Evolutionary conservation across 2,888 invertebrate species (phyloP), one percentile per base, ranked within the genome.

Genomic region (Eristalis arbustorum): DNA sequence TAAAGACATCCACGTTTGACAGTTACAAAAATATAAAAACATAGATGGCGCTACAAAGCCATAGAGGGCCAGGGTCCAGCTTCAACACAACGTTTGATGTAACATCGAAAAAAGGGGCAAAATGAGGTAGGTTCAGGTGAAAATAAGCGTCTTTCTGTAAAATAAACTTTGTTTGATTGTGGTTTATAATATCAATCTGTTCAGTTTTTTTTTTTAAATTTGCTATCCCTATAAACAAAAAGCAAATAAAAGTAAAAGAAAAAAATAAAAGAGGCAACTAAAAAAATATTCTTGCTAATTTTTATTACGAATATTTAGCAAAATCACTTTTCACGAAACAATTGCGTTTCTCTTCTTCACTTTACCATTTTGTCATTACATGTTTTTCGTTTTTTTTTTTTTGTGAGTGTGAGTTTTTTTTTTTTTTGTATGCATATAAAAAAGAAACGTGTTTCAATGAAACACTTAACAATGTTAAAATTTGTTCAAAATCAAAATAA

Each of bases 391-490:
- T 59, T 59, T 13, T n/a, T 63, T 57, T 37, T 11, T 31, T 56
- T 40, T 69, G 34, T 71, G 42, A 72, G 42, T 72, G 66, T 66
- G 61, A 72, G 31, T 42, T 71, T n/a, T n/a, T n/a, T n/a, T n/a
- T n/a, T n/a, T n/a, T n/a, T n/a, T 31, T 59, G 28, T 57, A 31
- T 25, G 49, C 42, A 49, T 31, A 61, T 28, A 28, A 49, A 61
- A 63, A 61, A 62, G 67, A 61, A 62, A 34, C 22, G 31, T 73
- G 34, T 64, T 57, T 59, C 59, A 56, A 23, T 37, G 75, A 66
- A 64, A 77, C 81, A 67, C 69, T 66, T 72, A 82, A 82, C 82
- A 82, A 62, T 76, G 69, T 75, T 75, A 71, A 66, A 75, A 69
- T 69, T 78, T 71, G 31, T 79, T 67, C 64, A 72, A 82, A 80